Evolutionary conservation across 2,888 invertebrate genomes (phyloP).

Genomic region (Chouioia cunea): DNA sequence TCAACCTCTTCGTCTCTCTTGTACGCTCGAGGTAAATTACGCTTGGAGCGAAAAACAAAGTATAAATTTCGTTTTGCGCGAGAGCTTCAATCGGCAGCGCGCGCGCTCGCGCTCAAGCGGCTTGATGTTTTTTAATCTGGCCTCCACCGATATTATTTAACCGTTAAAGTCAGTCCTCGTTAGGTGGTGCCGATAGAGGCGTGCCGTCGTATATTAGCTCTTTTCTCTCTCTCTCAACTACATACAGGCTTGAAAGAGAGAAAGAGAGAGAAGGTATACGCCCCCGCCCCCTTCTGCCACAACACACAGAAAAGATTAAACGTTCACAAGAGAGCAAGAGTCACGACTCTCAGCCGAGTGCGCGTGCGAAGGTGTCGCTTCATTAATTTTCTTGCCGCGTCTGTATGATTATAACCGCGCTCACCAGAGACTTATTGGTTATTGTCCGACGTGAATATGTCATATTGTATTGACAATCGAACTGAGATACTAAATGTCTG

Average conservation of each 20-base stretch:
- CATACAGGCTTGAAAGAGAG: too few relatives aligned
- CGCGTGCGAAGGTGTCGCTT: background rate
- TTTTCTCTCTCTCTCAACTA: too few relatives aligned
- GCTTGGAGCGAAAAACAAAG: too few relatives aligned
- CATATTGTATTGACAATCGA: too few relatives aligned
- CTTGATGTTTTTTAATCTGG: conserved; percentile 1
- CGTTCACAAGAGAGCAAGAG: conserved; percentile 22
- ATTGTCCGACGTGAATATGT: too few relatives aligned
- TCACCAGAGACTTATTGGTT: too few relatives aligned
- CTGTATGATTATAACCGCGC: too few relatives aligned
- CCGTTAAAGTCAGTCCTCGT: conserved; percentile 64
- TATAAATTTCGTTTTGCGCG: conserved; percentile 1
- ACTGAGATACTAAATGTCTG: too few relatives aligned
- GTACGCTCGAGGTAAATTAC: background rate
- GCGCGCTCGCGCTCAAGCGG: background rate
- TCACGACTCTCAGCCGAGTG: conserved; percentile 19
- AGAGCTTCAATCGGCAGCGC: background rate
- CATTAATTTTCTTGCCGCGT: conserved; percentile 1
- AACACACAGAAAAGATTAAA: too few relatives aligned
- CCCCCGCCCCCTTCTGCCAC: background rate
- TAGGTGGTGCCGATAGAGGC: conserved; percentile 61
- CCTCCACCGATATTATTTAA: conserved; percentile 60
- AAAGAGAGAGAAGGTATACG: too few relatives aligned
- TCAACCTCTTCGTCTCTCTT: background rate
- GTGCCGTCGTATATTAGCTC: conserved; percentile 63